These are phyloP conservation scores for Andricus grossulariae DNA, from an alignment of 1,140 invertebrate genomes.

Conservation along the genomic window DNA sequence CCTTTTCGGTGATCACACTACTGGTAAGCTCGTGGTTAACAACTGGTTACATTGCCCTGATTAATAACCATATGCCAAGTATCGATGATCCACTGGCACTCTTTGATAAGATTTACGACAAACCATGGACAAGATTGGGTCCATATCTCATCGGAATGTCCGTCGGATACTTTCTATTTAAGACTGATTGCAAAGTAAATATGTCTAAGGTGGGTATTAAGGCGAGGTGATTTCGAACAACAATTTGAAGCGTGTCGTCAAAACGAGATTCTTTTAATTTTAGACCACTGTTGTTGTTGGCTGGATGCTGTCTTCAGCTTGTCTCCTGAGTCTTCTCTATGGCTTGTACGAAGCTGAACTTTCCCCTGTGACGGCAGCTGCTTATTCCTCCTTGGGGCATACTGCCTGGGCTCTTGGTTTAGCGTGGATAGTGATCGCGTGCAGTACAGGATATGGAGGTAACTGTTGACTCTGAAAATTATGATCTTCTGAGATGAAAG, in stretches of 20 bases:
- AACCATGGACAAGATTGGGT: constrained; percentile 89
- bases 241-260: background rate
- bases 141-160: constrained; percentile 90
- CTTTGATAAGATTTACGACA: constrained; percentile 92
- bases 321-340: constrained; percentile 84
- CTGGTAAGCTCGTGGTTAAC: constrained; percentile 86
- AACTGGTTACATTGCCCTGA: constrained; percentile 87
- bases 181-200: constrained; percentile 86
- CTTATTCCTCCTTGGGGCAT: constrained; percentile 90
- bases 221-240: background rate
- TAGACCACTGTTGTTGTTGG: constrained; percentile 81
- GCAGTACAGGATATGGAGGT: constrained; percentile 92
- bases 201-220: constrained; percentile 80
- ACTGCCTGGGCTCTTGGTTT: constrained; percentile 89
- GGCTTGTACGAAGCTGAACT: constrained; percentile 85
- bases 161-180: constrained; percentile 88
- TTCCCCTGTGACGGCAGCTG: constrained; percentile 81
- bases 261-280: constrained; percentile 50
- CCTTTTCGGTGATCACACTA: constrained; percentile 79
- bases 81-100: constrained; percentile 87
- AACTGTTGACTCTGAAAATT: constrained; percentile 41
- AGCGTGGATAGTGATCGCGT: constrained; percentile 92
- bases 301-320: constrained; percentile 81
- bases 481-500: background rate
- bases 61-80: constrained; percentile 87